These are phyloP conservation scores for Anguilla obscura DNA, from an alignment of 2,797 vertebrate species.

Conservation along the genomic window DNA sequence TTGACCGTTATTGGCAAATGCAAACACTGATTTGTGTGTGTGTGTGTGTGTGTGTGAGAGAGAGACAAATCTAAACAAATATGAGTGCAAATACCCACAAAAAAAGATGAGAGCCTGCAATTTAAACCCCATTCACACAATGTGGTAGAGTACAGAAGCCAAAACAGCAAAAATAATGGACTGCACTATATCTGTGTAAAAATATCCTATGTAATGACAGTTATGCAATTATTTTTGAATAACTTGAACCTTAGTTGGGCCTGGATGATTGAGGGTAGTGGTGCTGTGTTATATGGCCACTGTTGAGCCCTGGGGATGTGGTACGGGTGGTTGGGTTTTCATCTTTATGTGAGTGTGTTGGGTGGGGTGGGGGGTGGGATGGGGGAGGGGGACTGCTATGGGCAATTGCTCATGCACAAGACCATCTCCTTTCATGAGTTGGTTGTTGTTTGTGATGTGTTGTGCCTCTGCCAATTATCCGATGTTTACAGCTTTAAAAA, in stretches of 20 bases:
- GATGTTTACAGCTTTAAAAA: constrained; percentile 73
- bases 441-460: constrained; percentile 67
- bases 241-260: constrained; percentile 16
- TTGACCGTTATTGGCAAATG: no score
- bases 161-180: no score
- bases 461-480: constrained; percentile 62
- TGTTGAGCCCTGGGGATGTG: constrained; percentile 41
- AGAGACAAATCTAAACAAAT: no score
- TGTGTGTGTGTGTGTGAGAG: no score
- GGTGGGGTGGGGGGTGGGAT: constrained; percentile 30
- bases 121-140: no score
- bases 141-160: no score
- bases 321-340: constrained; percentile 46
- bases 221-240: no score
- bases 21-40: no score
- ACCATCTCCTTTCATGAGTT: constrained; percentile 58
- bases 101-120: no score
- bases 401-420: constrained; percentile 47
- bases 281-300: constrained; percentile 27
- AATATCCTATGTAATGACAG: no score
- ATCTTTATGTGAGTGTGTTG: constrained; percentile 43
- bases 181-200: no score
- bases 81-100: no score
- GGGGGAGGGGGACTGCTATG: constrained; percentile 46
- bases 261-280: constrained; percentile 26